phyloP scores from a whole-genome alignment of 2,113 vertebrate genomes.

The Oreotragus oreotragus region DNA sequence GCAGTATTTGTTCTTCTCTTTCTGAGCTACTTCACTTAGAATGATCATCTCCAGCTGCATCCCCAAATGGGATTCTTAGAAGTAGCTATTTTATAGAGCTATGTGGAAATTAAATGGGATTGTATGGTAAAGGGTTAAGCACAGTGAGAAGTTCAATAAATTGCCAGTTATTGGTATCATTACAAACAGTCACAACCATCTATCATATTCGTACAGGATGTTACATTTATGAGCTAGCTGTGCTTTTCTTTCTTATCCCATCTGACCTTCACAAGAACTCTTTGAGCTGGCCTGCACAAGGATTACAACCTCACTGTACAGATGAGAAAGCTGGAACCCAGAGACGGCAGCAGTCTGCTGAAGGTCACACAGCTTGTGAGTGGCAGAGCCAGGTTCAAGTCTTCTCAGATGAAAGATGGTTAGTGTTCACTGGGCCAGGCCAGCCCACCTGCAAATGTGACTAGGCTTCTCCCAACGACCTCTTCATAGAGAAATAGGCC shows the following conservation, averaged over 20 bases:
- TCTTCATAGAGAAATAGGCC: neutral
- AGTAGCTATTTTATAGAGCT: neutral
- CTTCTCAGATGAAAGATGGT: neutral
- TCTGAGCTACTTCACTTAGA: neutral
- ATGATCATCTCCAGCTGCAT: neutral
- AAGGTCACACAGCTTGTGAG: neutral
- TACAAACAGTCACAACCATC: neutral
- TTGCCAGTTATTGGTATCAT: neutral
- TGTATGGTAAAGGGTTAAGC: neutral
- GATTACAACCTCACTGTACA: neutral
- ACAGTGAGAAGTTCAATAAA: neutral
- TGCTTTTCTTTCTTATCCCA: neutral
- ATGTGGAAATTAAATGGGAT: neutral
- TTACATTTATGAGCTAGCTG: neutral
- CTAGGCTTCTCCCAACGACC: neutral
- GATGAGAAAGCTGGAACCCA: neutral
- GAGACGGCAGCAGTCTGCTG: neutral
- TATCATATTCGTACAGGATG: neutral
- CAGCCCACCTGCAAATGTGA: rapidly evolving
- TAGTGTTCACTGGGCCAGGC: neutral
- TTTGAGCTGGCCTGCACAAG: neutral
- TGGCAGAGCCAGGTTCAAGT: neutral
- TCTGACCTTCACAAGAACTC: neutral
- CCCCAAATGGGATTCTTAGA: neutral
- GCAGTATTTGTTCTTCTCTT: neutral